Evolutionary conservation across 2,113 vertebrate species (phyloP).

Genomic region (Jaculus jaculus): DNA sequence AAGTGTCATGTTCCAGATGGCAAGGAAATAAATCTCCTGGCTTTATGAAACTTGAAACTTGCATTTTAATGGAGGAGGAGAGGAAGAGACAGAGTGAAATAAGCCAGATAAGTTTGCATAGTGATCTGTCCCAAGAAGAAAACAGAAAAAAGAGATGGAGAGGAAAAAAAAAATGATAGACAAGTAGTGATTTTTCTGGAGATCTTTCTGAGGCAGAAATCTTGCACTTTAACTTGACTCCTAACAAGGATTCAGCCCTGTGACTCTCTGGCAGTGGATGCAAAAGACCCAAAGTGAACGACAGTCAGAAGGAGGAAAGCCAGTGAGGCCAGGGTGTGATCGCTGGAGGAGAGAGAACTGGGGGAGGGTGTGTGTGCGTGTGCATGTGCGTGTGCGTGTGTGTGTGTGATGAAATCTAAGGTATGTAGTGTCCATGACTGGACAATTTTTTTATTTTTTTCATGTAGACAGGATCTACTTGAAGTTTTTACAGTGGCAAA

Average conservation of each 20-base stretch:
- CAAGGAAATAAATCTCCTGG: neutral
- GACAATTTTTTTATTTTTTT: neutral
- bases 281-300: neutral
- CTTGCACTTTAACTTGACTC: neutral
- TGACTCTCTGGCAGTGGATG: rapidly evolving
- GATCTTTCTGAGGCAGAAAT: neutral
- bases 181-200: neutral
- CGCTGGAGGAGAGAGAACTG: neutral
- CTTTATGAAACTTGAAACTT: neutral
- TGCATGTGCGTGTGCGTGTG: neutral
- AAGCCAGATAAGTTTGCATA: neutral
- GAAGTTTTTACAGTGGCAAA: neutral
- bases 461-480: neutral
- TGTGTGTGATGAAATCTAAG: neutral
- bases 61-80: neutral
- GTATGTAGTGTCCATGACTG: neutral
- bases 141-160: neutral
- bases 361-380: too few species aligned
- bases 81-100: neutral
- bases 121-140: neutral
- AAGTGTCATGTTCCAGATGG: neutral
- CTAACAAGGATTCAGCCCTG: neutral
- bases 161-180: neutral
- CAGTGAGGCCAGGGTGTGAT: rapidly evolving
- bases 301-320: neutral